Percentiles rank a stretch among this genome's conserved stretches.
Conservation (phyloP, 2,797 vertebrate species). For the Austrolebias charrua region DNA sequence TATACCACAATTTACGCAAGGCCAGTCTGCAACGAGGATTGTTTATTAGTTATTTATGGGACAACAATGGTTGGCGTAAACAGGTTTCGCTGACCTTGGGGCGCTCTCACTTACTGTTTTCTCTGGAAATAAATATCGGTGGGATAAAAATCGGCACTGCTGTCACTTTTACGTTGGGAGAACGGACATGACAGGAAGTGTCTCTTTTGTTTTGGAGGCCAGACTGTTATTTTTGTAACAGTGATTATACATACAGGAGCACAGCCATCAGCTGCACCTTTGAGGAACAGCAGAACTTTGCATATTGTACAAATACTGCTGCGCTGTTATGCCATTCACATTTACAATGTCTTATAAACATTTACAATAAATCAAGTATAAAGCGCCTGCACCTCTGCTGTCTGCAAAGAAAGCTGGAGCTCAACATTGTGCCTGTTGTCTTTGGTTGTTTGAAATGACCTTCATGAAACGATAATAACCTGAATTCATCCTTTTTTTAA, state of each 20-base stretch:
- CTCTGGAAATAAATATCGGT: constrained; percentile 49
- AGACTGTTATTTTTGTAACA: constrained; percentile 50
- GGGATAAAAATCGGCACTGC: constrained; percentile 49
- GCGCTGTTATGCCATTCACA: too few relatives aligned
- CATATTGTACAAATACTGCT: background rate
- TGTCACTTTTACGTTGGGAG: constrained; percentile 37
- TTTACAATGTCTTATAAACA: background rate
- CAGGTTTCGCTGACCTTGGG: constrained; percentile 42
- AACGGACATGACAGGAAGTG: constrained; percentile 21
- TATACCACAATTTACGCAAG: constrained; percentile 11
- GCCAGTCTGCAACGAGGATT: constrained; percentile 21
- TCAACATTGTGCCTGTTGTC: background rate
- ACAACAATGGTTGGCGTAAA: constrained; percentile 73
- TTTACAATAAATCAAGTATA: background rate
- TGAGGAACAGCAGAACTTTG: constrained; percentile 1
- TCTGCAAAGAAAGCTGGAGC: background rate
- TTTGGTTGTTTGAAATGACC: too few relatives aligned
- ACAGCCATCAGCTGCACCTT: background rate
- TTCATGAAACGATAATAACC: too few relatives aligned
- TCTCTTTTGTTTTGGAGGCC: constrained; percentile 41
- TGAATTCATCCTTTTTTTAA: too few relatives aligned
- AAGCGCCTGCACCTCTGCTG: background rate
- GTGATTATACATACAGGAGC: constrained; percentile 14
- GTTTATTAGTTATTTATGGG: constrained; percentile 63
- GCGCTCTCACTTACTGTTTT: constrained; percentile 23